phyloP scores from a whole-genome alignment of 64 coral and sea anemone genomes.

The Dendrophyllia cribrosa region DNA sequence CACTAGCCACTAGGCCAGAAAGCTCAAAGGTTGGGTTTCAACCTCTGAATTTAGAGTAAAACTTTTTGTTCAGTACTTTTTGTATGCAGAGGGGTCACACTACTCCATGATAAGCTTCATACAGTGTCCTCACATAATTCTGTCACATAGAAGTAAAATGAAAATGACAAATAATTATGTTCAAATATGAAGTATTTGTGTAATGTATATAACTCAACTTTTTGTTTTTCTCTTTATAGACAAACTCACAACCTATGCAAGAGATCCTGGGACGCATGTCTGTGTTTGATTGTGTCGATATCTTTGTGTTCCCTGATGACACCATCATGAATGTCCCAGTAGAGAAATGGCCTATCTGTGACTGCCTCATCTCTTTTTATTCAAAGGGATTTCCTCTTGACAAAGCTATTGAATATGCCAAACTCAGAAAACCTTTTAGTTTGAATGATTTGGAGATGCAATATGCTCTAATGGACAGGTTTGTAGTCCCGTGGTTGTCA shows the following conservation, averaged over 20 bases:
- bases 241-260: conserved; percentile 93
- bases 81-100: too few species aligned
- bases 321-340: conserved; percentile 79
- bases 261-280: conserved; percentile 84
- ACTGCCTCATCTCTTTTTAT: conserved; percentile 96
- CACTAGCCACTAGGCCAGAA: too few species aligned
- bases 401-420: conserved; percentile 89
- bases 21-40: too few species aligned
- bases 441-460: conserved; percentile 92
- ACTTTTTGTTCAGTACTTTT: too few species aligned
- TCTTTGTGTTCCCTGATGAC: conserved; percentile 90
- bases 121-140: too few species aligned
- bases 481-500: background rate
- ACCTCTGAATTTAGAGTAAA: too few species aligned
- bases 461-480: conserved; percentile 84
- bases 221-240: conserved; percentile 46
- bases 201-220: background rate
- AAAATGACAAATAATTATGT: too few species aligned
- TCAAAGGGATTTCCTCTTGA: conserved; percentile 91
- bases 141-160: too few species aligned
- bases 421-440: conserved; percentile 85
- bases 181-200: too few species aligned
- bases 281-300: conserved; percentile 84
- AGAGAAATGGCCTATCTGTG: conserved; percentile 94
- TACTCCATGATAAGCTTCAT: too few species aligned